These are phyloP conservation scores for Petromus typicus DNA, from an alignment of 2,113 vertebrate species.

Conservation along the genomic window DNA sequence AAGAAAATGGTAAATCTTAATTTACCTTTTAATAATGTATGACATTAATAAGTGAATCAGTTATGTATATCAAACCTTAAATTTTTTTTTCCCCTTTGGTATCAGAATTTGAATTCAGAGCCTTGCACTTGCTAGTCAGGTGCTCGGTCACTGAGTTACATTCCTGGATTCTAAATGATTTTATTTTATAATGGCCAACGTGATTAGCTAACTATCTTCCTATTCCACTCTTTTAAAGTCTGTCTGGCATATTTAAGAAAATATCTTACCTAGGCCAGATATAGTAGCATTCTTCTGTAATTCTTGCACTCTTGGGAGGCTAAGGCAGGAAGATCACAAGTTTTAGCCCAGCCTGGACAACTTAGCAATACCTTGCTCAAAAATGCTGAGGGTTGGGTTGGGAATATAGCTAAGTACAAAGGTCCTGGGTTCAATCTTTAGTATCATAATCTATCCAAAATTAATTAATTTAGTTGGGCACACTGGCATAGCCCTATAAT, in stretches of 20 bases:
- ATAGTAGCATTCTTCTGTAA: not conserved
- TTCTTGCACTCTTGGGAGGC: not conserved
- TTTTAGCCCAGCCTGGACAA: not conserved
- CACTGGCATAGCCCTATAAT: not conserved
- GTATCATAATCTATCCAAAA: not conserved
- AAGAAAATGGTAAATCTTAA: not conserved
- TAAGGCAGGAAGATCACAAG: not conserved
- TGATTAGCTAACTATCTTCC: not conserved
- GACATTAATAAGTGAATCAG: not conserved
- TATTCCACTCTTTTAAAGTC: not conserved
- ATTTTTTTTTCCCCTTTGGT: too few species aligned
- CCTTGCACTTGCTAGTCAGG: too few species aligned
- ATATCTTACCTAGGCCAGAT: not conserved
- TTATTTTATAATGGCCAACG: conserved; percentile 22
- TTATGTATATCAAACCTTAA: not conserved
- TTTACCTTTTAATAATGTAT: not conserved
- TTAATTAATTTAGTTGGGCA: not conserved
- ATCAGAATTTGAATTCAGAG: too few species aligned
- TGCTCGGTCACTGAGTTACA: too few species aligned
- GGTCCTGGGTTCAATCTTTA: not conserved
- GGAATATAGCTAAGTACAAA: not conserved
- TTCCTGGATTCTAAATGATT: too few species aligned
- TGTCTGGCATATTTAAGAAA: not conserved
- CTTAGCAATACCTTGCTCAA: not conserved
- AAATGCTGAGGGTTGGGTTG: not conserved